Evolutionary conservation across 2,113 vertebrate species (phyloP).

Genomic region (Sardina pilchardus): DNA sequence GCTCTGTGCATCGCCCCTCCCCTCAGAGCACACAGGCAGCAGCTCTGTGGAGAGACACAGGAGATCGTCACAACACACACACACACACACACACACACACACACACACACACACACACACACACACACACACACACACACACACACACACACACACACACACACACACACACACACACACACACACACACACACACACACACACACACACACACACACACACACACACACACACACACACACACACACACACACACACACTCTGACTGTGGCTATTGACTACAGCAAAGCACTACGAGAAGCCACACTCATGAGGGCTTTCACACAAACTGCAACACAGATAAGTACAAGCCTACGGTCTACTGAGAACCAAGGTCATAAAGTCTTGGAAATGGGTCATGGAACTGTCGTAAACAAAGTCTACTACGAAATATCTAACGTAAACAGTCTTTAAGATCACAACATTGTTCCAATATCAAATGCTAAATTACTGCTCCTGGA

Average conservation of each 20-base stretch:
- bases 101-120: background rate
- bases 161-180: slow-evolving; percentile 7
- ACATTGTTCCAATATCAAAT: background rate
- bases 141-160: too few relatives aligned
- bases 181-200: background rate
- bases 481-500: background rate
- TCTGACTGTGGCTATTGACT: background rate
- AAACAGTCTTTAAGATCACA: background rate
- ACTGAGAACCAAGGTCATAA: background rate
- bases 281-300: background rate
- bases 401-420: background rate
- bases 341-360: background rate
- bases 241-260: slow-evolving; percentile 9
- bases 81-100: slow-evolving; percentile 7
- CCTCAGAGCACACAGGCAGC: slow-evolving; percentile 92
- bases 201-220: slow-evolving; percentile 8
- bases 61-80: background rate
- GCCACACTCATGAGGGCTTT: background rate
- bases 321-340: background rate
- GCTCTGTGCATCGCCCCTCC: slow-evolving; percentile 95
- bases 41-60: slow-evolving; percentile 75
- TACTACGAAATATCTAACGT: background rate
- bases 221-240: background rate
- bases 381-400: background rate
- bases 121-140: background rate